Conservation (phyloP, 2,797 vertebrate species). For the Hippoglossus hippoglossus region DNA sequence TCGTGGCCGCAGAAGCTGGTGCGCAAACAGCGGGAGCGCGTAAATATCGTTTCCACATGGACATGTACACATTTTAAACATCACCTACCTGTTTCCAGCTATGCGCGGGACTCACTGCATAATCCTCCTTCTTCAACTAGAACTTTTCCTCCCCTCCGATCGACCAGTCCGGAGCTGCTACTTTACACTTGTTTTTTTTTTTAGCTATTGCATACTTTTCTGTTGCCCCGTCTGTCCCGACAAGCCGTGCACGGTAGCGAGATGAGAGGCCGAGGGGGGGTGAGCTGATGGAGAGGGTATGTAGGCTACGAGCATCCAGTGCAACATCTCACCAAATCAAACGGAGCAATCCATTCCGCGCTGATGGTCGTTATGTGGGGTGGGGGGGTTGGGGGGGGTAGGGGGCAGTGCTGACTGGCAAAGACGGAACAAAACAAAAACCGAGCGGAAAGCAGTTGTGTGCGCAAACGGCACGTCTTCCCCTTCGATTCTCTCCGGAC, state of each 20-base stretch:
- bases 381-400: not conserved
- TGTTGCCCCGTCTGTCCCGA: conserved; percentile 49
- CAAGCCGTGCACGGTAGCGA: conserved; percentile 33
- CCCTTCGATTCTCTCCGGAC: conserved; percentile 21
- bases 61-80: conserved; percentile 24
- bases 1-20: conserved; percentile 8
- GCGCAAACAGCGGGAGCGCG: conserved; percentile 45
- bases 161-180: conserved; percentile 56
- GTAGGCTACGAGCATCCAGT: conserved; percentile 45
- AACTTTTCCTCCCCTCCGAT: conserved; percentile 69
- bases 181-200: conserved; percentile 60
- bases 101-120: conserved; percentile 65
- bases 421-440: conserved; percentile 7
- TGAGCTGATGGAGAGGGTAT: conserved; percentile 50
- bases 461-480: conserved; percentile 45
- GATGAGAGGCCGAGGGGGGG: conserved; percentile 33
- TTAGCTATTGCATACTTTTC: conserved; percentile 68
- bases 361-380: not conserved
- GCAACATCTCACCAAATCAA: conserved; percentile 70
- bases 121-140: conserved; percentile 69
- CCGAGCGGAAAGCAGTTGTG: conserved; percentile 38
- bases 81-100: conserved; percentile 73
- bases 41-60: conserved; percentile 26
- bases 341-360: conserved; percentile 70
- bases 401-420: conserved; percentile 11